Conservation (phyloP, 2,888 invertebrate genomes). For the Nasonia oneida region DNA sequence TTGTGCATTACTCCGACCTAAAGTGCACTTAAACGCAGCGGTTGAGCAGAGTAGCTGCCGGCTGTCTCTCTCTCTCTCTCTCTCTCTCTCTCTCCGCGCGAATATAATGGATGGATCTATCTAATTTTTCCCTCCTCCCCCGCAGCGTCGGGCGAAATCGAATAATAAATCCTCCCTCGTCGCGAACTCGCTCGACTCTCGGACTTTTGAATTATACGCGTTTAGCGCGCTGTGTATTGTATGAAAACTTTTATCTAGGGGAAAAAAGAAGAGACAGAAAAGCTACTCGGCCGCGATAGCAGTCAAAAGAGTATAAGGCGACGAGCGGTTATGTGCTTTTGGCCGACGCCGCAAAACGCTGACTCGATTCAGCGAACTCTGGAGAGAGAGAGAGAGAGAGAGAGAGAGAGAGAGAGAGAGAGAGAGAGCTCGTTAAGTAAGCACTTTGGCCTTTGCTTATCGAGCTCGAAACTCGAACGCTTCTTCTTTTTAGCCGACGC, state of each 20-base stretch:
- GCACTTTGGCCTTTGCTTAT: slow-evolving; percentile 64
- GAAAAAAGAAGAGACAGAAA: not conserved
- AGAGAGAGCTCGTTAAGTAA: slow-evolving; percentile 59
- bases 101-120: slow-evolving; percentile 58
- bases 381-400: not conserved
- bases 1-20: slow-evolving; percentile 61
- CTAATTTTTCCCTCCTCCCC: slow-evolving; percentile 47
- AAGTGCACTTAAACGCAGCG: slow-evolving; percentile 67
- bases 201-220: not conserved
- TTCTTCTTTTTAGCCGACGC: slow-evolving; percentile 2
- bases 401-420: no score
- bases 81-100: slow-evolving; percentile 23
- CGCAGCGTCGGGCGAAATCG: slow-evolving; percentile 27
- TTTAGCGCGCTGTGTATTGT: not conserved
- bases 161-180: slow-evolving; percentile 44
- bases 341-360: slow-evolving; percentile 41
- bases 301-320: slow-evolving; percentile 33
- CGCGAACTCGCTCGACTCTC: not conserved
- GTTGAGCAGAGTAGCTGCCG: slow-evolving; percentile 51
- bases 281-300: slow-evolving; percentile 19
- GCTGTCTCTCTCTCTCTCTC: not conserved
- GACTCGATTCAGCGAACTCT: slow-evolving; percentile 15
- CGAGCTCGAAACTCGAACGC: slow-evolving; percentile 60
- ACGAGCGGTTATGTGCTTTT: slow-evolving; percentile 40
- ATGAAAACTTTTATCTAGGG: not conserved